phyloP scores from a whole-genome alignment of 2,113 vertebrate genomes.

The Sorex fumeus region DNA sequence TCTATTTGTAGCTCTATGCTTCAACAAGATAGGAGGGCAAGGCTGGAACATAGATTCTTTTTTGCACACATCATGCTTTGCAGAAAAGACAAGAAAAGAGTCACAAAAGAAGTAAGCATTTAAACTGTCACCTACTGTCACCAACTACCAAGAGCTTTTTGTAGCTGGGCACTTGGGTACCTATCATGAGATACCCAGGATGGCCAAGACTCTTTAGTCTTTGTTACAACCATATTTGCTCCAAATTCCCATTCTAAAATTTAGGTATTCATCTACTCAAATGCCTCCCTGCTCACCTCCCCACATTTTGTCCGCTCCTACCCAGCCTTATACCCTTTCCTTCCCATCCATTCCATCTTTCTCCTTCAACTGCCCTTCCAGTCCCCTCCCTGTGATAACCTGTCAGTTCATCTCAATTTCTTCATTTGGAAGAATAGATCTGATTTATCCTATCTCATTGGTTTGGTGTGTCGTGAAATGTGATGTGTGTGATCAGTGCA shows the following conservation, averaged over 20 bases:
- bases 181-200: fast-evolving
- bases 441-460: not conserved
- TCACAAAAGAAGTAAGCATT: not conserved
- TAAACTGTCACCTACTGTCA: not conserved
- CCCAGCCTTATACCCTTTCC: not conserved
- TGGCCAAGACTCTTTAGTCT: not conserved
- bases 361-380: not conserved
- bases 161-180: no score
- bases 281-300: fast-evolving
- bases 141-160: fast-evolving
- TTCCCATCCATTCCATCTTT: not conserved
- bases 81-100: not conserved
- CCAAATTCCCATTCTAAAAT: not conserved
- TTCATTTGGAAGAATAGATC: not conserved
- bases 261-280: not conserved
- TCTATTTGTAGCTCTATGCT: conserved; percentile 28
- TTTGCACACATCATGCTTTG: not conserved
- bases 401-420: not conserved
- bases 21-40: not conserved
- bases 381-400: not conserved
- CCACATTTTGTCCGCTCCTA: not conserved
- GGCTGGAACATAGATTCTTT: not conserved
- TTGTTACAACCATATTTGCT: not conserved
- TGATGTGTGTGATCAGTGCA: not conserved
- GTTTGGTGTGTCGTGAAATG: not conserved